Conservation (phyloP, 2,797 vertebrate genomes). For the Acanthornis magna region DNA sequence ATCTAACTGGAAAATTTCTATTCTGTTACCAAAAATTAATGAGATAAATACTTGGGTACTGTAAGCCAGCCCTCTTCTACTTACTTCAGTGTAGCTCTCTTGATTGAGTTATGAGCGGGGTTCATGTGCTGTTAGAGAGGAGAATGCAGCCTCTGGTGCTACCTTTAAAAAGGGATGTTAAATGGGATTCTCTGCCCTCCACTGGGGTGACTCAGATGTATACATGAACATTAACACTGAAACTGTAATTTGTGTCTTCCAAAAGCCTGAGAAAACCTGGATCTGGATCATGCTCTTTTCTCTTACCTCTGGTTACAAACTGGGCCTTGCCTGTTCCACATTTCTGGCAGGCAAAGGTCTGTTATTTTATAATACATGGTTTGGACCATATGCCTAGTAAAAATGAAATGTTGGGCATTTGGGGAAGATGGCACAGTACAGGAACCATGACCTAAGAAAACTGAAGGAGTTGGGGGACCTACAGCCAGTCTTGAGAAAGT, state of each 20-base stretch:
- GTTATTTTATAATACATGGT: background rate
- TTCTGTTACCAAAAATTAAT: background rate
- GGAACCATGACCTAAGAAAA: background rate
- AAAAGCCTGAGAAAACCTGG: background rate
- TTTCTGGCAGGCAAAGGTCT: background rate
- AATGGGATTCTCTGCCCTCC: background rate
- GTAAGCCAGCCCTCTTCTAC: background rate
- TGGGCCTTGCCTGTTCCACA: background rate
- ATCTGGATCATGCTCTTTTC: background rate
- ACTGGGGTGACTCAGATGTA: background rate
- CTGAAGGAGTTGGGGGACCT: background rate
- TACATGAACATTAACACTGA: background rate
- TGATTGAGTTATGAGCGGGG: background rate
- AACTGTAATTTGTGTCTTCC: background rate
- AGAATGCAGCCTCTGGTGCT: background rate
- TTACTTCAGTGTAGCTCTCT: background rate
- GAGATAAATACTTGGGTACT: background rate
- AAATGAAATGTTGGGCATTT: background rate
- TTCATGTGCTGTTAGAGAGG: background rate
- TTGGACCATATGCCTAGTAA: background rate
- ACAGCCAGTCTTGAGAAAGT: background rate
- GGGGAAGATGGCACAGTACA: background rate
- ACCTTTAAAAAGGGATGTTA: background rate
- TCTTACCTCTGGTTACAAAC: background rate
- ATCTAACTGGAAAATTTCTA: background rate